These are phyloP conservation scores for Serranus cabrilla DNA, from an alignment of 2,797 vertebrate genomes.

Conservation along the genomic window DNA sequence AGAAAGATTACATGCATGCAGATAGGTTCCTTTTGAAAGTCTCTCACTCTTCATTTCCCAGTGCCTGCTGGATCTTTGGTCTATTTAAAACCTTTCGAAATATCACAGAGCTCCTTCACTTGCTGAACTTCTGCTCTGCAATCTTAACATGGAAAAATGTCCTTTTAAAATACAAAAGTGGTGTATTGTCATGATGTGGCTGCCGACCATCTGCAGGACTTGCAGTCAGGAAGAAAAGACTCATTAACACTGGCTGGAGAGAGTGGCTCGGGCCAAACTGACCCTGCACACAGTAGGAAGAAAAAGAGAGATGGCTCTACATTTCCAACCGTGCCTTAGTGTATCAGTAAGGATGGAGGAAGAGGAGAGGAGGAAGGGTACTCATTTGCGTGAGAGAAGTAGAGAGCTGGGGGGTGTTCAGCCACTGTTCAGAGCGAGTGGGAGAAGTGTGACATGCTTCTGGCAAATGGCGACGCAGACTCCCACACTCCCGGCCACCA, in stretches of 20 bases:
- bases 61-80: conserved; percentile 32
- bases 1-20: conserved; percentile 24
- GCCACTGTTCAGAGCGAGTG: conserved; percentile 53
- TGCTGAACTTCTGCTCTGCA: conserved; percentile 38
- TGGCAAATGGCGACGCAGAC: conserved; percentile 46
- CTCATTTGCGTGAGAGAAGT: neutral
- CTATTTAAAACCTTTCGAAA: conserved; percentile 44
- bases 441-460: conserved; percentile 64
- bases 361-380: conserved; percentile 5
- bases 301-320: neutral
- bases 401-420: conserved; percentile 40
- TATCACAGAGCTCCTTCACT: conserved; percentile 32
- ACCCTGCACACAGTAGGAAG: neutral
- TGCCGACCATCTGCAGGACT: conserved; percentile 23
- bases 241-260: conserved; percentile 40
- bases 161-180: conserved; percentile 25
- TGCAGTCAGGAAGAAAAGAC: conserved; percentile 21
- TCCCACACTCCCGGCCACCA: conserved; percentile 44
- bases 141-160: conserved; percentile 36
- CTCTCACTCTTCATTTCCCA: conserved; percentile 13
- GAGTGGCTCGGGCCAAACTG: neutral
- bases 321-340: neutral
- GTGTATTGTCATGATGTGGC: conserved; percentile 31
- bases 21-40: conserved; percentile 9
- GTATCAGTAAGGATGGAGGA: neutral